Percentiles rank a stretch among this genome's conserved stretches.
Evolutionary conservation across 2,797 vertebrate species (phyloP).

Genomic region (Sebastes kiyomatsui): DNA sequence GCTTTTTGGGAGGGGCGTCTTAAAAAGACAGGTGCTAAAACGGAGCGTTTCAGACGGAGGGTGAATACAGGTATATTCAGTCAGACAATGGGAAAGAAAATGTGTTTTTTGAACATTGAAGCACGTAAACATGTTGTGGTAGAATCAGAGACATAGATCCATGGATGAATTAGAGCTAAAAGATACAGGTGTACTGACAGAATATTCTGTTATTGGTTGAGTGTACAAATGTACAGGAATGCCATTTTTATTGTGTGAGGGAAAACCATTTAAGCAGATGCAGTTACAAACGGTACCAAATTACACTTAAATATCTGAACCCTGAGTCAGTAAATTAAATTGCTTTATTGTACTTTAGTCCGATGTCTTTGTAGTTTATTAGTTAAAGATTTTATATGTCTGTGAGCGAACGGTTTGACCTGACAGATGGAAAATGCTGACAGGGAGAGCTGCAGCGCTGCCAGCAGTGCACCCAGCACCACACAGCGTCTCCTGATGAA

Average conservation of each 20-base stretch:
- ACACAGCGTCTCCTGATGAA: neutral
- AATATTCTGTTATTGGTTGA: neutral
- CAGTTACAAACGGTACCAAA: neutral
- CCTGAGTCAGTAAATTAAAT: neutral
- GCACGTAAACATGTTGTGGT: too few species aligned
- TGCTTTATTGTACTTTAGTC: neutral
- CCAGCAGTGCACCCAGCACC: neutral
- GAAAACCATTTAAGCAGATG: neutral
- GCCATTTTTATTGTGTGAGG: neutral
- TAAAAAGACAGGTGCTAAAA: too few species aligned
- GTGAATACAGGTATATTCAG: too few species aligned
- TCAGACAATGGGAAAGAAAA: too few species aligned
- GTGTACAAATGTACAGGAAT: neutral
- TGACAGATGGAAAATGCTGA: neutral
- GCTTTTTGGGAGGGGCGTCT: too few species aligned
- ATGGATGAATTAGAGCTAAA: neutral
- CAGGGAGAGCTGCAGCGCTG: neutral
- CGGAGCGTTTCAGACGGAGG: too few species aligned
- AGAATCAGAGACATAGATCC: neutral
- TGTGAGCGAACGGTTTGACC: slow-evolving; percentile 1
- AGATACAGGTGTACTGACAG: neutral
- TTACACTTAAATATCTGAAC: neutral
- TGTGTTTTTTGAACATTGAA: too few species aligned
- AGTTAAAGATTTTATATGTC: neutral
- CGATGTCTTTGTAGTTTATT: neutral